phyloP scores from a whole-genome alignment of 2,888 invertebrate species.

The Tineola bisselliella region DNA sequence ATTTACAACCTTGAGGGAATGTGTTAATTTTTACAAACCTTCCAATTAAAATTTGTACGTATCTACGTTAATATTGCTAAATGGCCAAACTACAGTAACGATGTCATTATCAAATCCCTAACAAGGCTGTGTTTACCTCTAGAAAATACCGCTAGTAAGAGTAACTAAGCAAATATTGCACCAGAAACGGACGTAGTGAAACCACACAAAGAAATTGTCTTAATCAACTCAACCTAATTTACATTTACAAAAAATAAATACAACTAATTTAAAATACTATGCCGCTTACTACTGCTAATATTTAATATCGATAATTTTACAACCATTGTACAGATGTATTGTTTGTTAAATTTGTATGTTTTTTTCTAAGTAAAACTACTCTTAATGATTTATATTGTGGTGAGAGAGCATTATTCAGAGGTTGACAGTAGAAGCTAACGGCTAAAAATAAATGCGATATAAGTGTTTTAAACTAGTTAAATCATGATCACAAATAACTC shows the following conservation, averaged over 20 bases:
- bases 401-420: too few relatives aligned
- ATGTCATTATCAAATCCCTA: constrained; percentile 38
- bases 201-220: neutral
- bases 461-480: too few relatives aligned
- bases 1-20: neutral
- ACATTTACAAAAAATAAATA: neutral
- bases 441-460: too few relatives aligned
- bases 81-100: constrained; percentile 46
- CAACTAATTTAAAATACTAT: too few relatives aligned
- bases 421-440: too few relatives aligned
- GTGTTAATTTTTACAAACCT: constrained; percentile 9
- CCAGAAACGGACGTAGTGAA: constrained; percentile 19
- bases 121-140: constrained; percentile 36
- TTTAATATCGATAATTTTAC: too few relatives aligned
- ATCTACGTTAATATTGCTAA: constrained; percentile 29
- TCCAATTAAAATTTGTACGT: constrained; percentile 7
- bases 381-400: too few relatives aligned
- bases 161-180: constrained; percentile 37
- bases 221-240: neutral
- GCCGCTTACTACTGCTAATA: too few relatives aligned
- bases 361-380: too few relatives aligned
- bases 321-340: too few relatives aligned
- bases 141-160: constrained; percentile 28
- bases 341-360: too few relatives aligned
- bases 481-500: too few relatives aligned